A percentile compares a stretch with the other conserved stretches of the same genome.
Conservation (phyloP, 2,113 vertebrate species). For the Vicugna pacos region DNA sequence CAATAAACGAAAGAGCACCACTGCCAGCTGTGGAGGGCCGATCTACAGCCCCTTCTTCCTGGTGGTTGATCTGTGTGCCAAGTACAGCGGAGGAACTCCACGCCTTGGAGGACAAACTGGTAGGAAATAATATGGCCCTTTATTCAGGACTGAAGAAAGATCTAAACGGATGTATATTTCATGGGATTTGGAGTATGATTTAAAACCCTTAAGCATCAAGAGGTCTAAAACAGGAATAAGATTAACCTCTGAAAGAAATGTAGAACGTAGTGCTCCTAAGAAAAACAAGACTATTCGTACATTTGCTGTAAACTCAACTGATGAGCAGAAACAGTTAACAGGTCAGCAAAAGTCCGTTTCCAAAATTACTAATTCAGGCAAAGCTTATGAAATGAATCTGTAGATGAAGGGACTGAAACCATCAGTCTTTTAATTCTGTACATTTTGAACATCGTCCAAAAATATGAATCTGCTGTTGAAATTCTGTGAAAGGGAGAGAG, state of each 20-base stretch:
- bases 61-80: background rate
- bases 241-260: constrained; percentile 52
- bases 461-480: constrained; percentile 81
- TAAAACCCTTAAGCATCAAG: constrained; percentile 65
- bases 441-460: constrained; percentile 81
- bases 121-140: constrained; percentile 60
- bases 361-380: constrained; percentile 45
- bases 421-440: constrained; percentile 79
- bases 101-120: constrained; percentile 18
- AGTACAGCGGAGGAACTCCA: constrained; percentile 39
- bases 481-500: constrained; percentile 72
- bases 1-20: background rate
- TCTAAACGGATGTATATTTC: constrained; percentile 63
- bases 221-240: constrained; percentile 58
- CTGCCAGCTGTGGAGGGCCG: background rate
- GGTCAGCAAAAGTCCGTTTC: constrained; percentile 64
- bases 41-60: background rate
- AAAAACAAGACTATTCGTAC: constrained; percentile 54
- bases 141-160: constrained; percentile 72
- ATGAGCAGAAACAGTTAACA: constrained; percentile 53
- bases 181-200: constrained; percentile 60
- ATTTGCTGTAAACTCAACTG: constrained; percentile 67
- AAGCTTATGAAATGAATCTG: constrained; percentile 75
- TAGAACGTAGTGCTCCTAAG: constrained; percentile 71
- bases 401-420: constrained; percentile 72